Evolutionary conservation across 2,888 invertebrate genomes (phyloP).

Genomic region (Epinotia demarniana): DNA sequence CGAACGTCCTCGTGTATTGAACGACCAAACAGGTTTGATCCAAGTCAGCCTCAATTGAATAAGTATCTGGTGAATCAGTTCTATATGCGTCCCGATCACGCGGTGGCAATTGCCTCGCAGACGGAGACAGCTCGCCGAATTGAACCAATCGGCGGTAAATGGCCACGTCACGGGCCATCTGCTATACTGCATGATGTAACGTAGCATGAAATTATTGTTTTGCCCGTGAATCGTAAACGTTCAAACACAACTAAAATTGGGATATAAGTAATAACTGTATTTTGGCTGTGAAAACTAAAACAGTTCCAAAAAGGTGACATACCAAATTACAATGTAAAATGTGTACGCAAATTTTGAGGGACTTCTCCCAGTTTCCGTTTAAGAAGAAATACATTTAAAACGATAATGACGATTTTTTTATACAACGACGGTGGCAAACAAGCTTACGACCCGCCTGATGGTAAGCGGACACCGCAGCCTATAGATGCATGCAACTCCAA

Average conservation of each 20-base stretch:
- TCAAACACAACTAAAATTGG: neutral
- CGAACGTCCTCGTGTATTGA: neutral
- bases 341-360: too few species aligned
- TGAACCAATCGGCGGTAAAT: conserved; percentile 31
- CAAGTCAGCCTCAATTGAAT: conserved; percentile 40
- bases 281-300: too few species aligned
- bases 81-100: conserved; percentile 37
- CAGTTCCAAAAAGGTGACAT: too few species aligned
- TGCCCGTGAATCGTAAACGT: neutral
- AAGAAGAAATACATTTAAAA: too few species aligned
- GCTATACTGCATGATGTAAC: conserved; percentile 1
- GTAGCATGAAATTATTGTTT: conserved; percentile 4
- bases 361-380: too few species aligned
- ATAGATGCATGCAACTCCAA: too few species aligned
- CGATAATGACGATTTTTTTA: too few species aligned
- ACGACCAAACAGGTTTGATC: conserved; percentile 24
- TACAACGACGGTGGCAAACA: too few species aligned
- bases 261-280: too few species aligned
- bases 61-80: conserved; percentile 41
- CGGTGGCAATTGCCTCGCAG: conserved; percentile 36
- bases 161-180: conserved; percentile 41
- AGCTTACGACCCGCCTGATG: too few species aligned
- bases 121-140: conserved; percentile 35
- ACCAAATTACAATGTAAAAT: too few species aligned
- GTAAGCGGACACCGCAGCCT: too few species aligned